Evolutionary conservation across 2,888 invertebrate genomes (phyloP).

Genomic region (Aphrophora alni): DNA sequence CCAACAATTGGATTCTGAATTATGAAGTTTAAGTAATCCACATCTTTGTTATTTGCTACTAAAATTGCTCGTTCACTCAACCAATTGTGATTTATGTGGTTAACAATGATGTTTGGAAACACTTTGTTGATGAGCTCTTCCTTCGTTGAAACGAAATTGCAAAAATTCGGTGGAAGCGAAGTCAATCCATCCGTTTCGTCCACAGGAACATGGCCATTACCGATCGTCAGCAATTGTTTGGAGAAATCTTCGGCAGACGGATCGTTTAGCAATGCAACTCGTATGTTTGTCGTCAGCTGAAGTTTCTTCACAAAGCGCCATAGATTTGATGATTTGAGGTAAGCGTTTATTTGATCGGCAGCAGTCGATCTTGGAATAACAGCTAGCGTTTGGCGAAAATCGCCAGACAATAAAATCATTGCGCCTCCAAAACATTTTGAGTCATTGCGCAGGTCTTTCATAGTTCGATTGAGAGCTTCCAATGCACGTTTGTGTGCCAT

Average conservation of each 20-base stretch:
- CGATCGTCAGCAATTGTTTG: slow-evolving; percentile 55
- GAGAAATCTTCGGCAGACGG: slow-evolving; percentile 53
- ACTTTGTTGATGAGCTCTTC: slow-evolving; percentile 37
- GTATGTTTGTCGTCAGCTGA: slow-evolving; percentile 27
- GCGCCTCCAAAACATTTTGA: slow-evolving; percentile 46
- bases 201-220: slow-evolving; percentile 53
- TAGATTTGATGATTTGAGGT: slow-evolving; percentile 38
- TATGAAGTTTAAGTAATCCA: slow-evolving; percentile 52
- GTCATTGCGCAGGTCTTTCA: too few species aligned
- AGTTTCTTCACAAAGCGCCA: slow-evolving; percentile 33
- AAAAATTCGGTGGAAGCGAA: slow-evolving; percentile 54
- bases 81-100: slow-evolving; percentile 37
- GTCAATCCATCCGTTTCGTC: slow-evolving; percentile 54
- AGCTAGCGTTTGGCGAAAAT: slow-evolving; percentile 45
- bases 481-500: too few species aligned
- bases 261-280: slow-evolving; percentile 21
- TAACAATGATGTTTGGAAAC: slow-evolving; percentile 14
- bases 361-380: slow-evolving; percentile 43
- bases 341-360: slow-evolving; percentile 41
- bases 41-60: slow-evolving; percentile 53
- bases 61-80: slow-evolving; percentile 52
- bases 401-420: slow-evolving; percentile 41
- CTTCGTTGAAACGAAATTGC: slow-evolving; percentile 51
- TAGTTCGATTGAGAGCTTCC: too few species aligned
- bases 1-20: slow-evolving; percentile 50